A percentile compares a stretch with the other conserved stretches of the same genome.
phyloP scores from a whole-genome alignment of 23 tunicate species.

The Trididemnum nubilum region DNA sequence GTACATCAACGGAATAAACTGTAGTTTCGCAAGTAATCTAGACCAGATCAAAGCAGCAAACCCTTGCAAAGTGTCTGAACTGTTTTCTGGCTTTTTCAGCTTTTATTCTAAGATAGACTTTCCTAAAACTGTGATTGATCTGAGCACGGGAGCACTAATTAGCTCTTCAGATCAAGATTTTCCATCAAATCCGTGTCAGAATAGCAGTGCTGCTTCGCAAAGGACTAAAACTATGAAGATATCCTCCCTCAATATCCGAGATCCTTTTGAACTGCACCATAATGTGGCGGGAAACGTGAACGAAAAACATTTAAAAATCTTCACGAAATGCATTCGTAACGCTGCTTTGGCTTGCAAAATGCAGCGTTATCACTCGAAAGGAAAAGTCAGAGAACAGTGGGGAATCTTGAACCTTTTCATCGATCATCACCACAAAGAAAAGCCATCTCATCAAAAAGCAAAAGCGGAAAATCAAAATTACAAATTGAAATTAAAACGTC shows the following conservation, averaged over 20 bases:
- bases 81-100: conserved; percentile 58
- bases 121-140: conserved; percentile 34
- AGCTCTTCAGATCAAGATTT: background rate
- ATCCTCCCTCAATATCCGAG: conserved; percentile 66
- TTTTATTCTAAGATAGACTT: conserved; percentile 70
- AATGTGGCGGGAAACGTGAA: conserved; percentile 88
- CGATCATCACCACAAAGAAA: conserved; percentile 67
- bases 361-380: conserved; percentile 44
- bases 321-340: conserved; percentile 56
- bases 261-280: conserved; percentile 81
- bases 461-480: background rate
- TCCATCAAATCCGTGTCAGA: no score
- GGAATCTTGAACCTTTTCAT: conserved; percentile 67
- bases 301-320: conserved; percentile 56
- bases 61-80: conserved; percentile 14
- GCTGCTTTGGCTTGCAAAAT: conserved; percentile 53
- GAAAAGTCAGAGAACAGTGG: conserved; percentile 28
- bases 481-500: background rate
- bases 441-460: background rate
- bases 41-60: background rate
- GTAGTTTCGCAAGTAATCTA: conserved; percentile 37
- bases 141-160: conserved; percentile 18
- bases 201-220: background rate
- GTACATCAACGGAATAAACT: conserved; percentile 56
- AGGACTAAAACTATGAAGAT: conserved; percentile 18